Percentiles rank a stretch among this genome's conserved stretches.
Evolutionary conservation across 2,888 invertebrate species (phyloP).

Genomic region (Lypha dubia): DNA sequence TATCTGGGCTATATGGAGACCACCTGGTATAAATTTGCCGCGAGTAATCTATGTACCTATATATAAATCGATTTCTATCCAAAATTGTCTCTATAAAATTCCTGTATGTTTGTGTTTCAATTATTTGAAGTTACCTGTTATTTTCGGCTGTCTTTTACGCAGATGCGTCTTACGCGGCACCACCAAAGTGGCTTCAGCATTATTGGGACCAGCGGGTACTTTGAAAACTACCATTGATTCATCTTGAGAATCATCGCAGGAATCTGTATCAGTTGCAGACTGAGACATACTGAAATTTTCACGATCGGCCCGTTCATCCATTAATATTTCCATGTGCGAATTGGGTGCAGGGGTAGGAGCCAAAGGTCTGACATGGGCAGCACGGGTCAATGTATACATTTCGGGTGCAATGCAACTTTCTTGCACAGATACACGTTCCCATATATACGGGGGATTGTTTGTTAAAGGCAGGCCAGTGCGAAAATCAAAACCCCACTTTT

Average conservation of each 20-base stretch:
- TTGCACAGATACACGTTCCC: slow-evolving; percentile 82
- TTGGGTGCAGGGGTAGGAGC: slow-evolving; percentile 67
- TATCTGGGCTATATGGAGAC: too few relatives aligned
- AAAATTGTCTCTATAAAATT: too few relatives aligned
- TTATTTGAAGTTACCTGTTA: slow-evolving; percentile 80
- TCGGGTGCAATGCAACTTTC: slow-evolving; percentile 80
- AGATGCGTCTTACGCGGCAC: slow-evolving; percentile 72
- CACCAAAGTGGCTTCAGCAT: slow-evolving; percentile 63
- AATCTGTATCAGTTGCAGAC: slow-evolving; percentile 77
- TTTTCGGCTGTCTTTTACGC: slow-evolving; percentile 82
- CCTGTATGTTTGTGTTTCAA: not conserved
- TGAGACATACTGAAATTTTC: slow-evolving; percentile 77
- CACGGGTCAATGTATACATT: slow-evolving; percentile 83
- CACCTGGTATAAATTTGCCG: too few relatives aligned
- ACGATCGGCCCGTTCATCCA: slow-evolving; percentile 82
- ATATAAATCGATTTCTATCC: too few relatives aligned
- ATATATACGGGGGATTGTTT: slow-evolving; percentile 79
- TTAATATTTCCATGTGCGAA: slow-evolving; percentile 77
- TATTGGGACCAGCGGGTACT: slow-evolving; percentile 74
- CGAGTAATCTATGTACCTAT: too few relatives aligned
- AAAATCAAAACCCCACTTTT: slow-evolving; percentile 83
- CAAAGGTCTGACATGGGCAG: slow-evolving; percentile 81
- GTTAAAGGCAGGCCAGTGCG: slow-evolving; percentile 80
- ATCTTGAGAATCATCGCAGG: slow-evolving; percentile 81
- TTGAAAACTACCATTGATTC: slow-evolving; percentile 78